A percentile compares a stretch with the other conserved stretches of the same genome.
Conservation (phyloP, 2,797 vertebrate genomes). For the Sandelia bainsii region DNA sequence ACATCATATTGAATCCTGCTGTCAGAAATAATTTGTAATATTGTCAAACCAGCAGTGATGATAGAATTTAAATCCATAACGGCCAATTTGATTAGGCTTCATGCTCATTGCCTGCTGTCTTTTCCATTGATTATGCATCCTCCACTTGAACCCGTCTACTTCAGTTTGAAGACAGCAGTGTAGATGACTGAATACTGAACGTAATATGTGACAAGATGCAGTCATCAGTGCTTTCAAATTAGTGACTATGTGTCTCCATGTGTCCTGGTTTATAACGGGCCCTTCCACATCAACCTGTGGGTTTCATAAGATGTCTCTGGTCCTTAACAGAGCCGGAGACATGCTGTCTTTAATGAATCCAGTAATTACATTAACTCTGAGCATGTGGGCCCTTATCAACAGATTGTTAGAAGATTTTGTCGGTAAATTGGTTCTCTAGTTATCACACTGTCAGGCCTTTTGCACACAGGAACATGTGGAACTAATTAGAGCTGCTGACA, state of each 20-base stretch:
- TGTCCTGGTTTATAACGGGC: no score
- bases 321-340: not conserved
- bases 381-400: constrained; percentile 7
- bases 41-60: not conserved
- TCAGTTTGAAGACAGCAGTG: not conserved
- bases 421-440: constrained; percentile 8
- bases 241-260: not conserved
- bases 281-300: not conserved
- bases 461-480: not conserved
- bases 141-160: not conserved
- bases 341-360: not conserved
- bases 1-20: not conserved
- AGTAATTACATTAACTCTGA: constrained; percentile 9
- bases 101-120: not conserved
- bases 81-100: not conserved
- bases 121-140: not conserved
- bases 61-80: not conserved
- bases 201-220: not conserved
- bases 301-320: not conserved
- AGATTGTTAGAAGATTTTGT: constrained; percentile 15
- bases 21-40: not conserved
- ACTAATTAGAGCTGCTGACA: constrained; percentile 28
- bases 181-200: not conserved
- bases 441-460: constrained; percentile 1
- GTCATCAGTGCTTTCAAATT: not conserved